Evolutionary conservation across 2,797 vertebrate species (phyloP), one percentile per base, ranked within the genome.

Genomic region (Meda fulgida): DNA sequence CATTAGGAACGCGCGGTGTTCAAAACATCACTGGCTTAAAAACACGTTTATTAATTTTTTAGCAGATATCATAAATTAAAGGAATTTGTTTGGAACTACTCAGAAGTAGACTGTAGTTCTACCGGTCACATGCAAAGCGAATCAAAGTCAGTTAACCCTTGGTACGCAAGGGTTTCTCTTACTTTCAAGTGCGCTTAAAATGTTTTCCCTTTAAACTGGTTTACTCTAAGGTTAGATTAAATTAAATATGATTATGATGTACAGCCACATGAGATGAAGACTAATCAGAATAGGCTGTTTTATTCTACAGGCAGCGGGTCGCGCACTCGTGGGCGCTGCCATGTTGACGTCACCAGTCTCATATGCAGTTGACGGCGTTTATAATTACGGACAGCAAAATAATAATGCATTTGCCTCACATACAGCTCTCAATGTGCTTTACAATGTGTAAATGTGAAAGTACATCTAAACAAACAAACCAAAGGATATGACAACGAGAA

Each of bases 61-160:
- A 36, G 1, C 3, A 1, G 43, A 4, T 36, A 34, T 81, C 7
- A 11, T 16, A 13, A 36, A 40, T 51, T 0, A 34, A 63, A 73
- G 1, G 21, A 48, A 46, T 46, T 65, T 31, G 77, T 23, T 65
- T 78, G 9, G 26, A 0, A 18, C 26, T 65, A 38, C 55, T 26
- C 16, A 51, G 70, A 26, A 75, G 9, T 19, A 11, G 55, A 48
- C 46, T 16, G 14, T 36, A n/a, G 46, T 10, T 65, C 80, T 83
- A 83, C 81, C 70, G 81, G 81, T 75, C 81, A 83, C 81, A 51
- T 83, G 81, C 70, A 73, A 60, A 34, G 51, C 26, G 29, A 26
- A 55, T 83, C 55, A 8, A 36, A 63, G 75, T 51, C 0, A 36
- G 21, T 65, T 48, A 65, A 48, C 80, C 38, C 80, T 19, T 75